phyloP scores from a whole-genome alignment of 2,113 vertebrate species.

The Notechis scutatus region DNA sequence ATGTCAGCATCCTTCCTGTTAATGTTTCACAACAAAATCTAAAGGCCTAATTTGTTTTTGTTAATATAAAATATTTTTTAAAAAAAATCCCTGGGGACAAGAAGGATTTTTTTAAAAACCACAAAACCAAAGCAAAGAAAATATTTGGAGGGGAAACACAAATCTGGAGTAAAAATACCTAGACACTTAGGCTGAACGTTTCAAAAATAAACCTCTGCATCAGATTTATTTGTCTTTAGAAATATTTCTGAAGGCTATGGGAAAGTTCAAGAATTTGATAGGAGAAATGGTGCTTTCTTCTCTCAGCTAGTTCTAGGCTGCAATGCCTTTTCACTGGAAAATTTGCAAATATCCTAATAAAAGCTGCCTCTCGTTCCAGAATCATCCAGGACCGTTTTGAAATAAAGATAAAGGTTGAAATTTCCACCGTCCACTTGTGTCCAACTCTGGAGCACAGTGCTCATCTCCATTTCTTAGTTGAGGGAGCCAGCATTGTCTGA shows the following conservation, averaged over 20 bases:
- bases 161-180: slow-evolving; percentile 8
- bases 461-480: not conserved
- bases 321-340: not conserved
- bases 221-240: slow-evolving; percentile 20
- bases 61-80: slow-evolving; percentile 23
- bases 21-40: slow-evolving; percentile 30
- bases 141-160: slow-evolving; percentile 43
- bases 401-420: not conserved
- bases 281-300: not conserved
- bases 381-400: no score
- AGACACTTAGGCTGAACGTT: slow-evolving; percentile 22
- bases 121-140: slow-evolving; percentile 33
- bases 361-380: no score
- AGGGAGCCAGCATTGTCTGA: not conserved
- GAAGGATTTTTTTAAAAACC: slow-evolving; percentile 20
- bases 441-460: not conserved
- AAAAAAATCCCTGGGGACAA: slow-evolving; percentile 5
- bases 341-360: not conserved
- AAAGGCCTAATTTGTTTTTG: slow-evolving; percentile 23
- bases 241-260: not conserved
- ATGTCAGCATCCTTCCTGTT: slow-evolving; percentile 57
- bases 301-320: not conserved
- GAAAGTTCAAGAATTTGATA: not conserved
- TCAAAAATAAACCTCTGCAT: slow-evolving; percentile 35
- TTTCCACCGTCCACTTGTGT: not conserved